Conservation (phyloP, 1,140 invertebrate genomes). For the Mya arenaria region DNA sequence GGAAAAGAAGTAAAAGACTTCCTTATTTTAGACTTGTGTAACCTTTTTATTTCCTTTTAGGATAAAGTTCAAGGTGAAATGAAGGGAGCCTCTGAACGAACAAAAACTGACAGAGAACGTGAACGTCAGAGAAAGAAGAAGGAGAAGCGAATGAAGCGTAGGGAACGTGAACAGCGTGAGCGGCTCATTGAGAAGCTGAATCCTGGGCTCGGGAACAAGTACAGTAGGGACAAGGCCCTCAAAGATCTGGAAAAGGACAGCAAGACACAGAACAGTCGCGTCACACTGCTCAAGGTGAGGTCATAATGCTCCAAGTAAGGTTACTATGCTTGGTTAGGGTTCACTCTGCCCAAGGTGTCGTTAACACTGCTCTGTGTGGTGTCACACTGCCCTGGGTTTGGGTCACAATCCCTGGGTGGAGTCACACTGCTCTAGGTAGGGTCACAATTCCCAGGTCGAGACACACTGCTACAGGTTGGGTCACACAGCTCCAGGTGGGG, state of each 20-base stretch:
- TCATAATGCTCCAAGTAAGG: neutral
- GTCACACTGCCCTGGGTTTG: neutral
- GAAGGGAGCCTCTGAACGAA: constrained; percentile 90
- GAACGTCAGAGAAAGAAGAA: constrained; percentile 93
- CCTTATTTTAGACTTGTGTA: no score
- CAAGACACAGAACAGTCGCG: constrained; percentile 61
- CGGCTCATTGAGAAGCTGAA: constrained; percentile 75
- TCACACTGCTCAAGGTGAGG: constrained; percentile 75
- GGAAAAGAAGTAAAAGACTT: no score
- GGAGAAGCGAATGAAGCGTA: constrained; percentile 64
- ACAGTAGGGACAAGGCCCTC: constrained; percentile 83
- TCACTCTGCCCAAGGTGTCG: neutral
- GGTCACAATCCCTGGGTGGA: neutral
- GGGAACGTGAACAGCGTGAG: constrained; percentile 67
- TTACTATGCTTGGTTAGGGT: no score
- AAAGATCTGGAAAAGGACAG: constrained; percentile 82
- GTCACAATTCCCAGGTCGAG: neutral
- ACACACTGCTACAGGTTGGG: neutral
- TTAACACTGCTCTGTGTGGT: no score
- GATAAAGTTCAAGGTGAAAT: constrained; percentile 89
- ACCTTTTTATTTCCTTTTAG: no score
- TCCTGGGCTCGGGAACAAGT: constrained; percentile 84
- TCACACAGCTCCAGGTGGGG: neutral
- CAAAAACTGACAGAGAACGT: constrained; percentile 93
- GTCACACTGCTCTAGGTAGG: neutral